Conservation (phyloP, 2,797 vertebrate species). For the Neosalanx taihuensis region DNA sequence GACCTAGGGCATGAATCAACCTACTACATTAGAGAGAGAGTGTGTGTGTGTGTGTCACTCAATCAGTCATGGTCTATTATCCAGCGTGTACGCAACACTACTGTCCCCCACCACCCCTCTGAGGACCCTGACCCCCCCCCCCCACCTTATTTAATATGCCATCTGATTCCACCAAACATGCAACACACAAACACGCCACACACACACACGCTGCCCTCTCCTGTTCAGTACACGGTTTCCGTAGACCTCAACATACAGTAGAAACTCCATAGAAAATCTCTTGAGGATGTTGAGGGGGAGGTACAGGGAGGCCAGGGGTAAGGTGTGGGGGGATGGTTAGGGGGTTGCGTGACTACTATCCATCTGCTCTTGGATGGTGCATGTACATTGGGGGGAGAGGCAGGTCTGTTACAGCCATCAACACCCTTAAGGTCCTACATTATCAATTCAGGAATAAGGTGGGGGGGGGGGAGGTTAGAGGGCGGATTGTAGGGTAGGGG, state of each 20-base stretch:
- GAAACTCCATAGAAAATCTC: too few relatives aligned
- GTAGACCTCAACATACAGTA: too few relatives aligned
- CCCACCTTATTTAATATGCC: constrained; percentile 23
- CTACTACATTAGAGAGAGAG: not conserved
- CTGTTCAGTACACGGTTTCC: too few relatives aligned
- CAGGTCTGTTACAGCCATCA: constrained; percentile 9
- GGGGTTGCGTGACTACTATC: constrained; percentile 51
- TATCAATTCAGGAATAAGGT: constrained; percentile 32
- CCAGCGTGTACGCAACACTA: constrained; percentile 54
- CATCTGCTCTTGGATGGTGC: constrained; percentile 52
- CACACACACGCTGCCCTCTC: too few relatives aligned
- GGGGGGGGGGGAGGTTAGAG: constrained; percentile 20
- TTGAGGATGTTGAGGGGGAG: not conserved
- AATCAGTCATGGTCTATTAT: constrained; percentile 35
- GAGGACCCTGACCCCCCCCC: constrained; percentile 5
- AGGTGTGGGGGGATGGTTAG: too few relatives aligned
- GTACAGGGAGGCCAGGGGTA: not conserved
- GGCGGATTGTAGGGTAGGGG: too few relatives aligned
- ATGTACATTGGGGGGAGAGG: constrained; percentile 12
- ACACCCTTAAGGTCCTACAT: constrained; percentile 48
- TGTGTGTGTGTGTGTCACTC: not conserved
- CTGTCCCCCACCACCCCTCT: constrained; percentile 58
- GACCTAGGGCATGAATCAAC: too few relatives aligned
- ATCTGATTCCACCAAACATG: not conserved
- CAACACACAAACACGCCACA: not conserved